Base-by-base conservation (phyloP, 1,140 invertebrate species). In the Bombus cullumanus region DNA sequence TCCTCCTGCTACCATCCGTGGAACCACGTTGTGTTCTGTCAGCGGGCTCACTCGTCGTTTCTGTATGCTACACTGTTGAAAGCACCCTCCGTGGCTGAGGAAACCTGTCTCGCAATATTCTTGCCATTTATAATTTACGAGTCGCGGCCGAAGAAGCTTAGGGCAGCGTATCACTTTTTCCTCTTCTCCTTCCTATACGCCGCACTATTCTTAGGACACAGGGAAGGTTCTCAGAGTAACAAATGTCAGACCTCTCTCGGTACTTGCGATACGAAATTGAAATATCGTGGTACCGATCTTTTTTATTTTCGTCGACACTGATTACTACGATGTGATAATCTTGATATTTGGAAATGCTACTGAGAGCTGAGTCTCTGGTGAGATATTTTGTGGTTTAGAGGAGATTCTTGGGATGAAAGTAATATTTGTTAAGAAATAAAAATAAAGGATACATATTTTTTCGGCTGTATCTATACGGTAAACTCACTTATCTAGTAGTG, bases 41-140 rank as follows among this genome's bases (percentile, higher is more conserved):
- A 31, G 43, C 3, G 64, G 25, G 28, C 18, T 1, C 15, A 25
- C 59, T 12, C 59, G 25, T n/a, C 53, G 28, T 53, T 71, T 31
- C 43, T 71, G 47, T 53, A 53, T 18, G n/a, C 3, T n/a, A 10
- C 2, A 25, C 1, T 12, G 37, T 15, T 81, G 47, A 81, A 73
- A 73, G 69, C 53, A 41, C 69, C 66, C 68, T 73, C 37, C 9
- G 53, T 34, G 71, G 15, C 10, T n/a, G 73, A 15, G 34, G 22
- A 31, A 75, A 41, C 64, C 47, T 68, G 66, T 66, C 88, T 68
- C 53, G 86, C 71, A 66, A 86, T 88, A 88, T 82, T 90, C 83
- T 57, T 79, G 64, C 81, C 79, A 91, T 89, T 90, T 80, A 91
- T 86, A 88, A 90, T 91, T 88, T 81, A 90, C 86, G 41, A 43